Base-by-base conservation (phyloP, 2,797 vertebrate species). In the Diplodus sargus region DNA sequence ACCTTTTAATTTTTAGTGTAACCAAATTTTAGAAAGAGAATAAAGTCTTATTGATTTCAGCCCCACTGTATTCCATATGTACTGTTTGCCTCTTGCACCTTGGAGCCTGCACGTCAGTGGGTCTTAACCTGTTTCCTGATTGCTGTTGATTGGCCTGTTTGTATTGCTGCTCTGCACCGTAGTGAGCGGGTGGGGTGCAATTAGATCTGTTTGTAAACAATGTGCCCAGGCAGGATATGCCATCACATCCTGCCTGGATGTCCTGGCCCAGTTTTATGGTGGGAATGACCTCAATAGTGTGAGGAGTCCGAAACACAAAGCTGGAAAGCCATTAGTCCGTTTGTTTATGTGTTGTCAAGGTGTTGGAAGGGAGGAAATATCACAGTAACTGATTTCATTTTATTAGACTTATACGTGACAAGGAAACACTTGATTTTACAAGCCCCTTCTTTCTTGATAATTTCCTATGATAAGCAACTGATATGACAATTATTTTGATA, bases 151-250 rank as follows among this genome's bases (percentile, higher is more conserved):
- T 84, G 87, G 68, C 49, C 65, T 83, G 76, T 78, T 87, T 85
- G 67, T 72, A 62, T 72, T 86, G 53, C 48, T 49, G 71, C 64
- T 59, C 63, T 52, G 69, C 79, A 68, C 39, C 59, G 28, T 60
- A 12, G 66, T 76, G 73, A 71, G 65, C 53, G 73, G 84, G 73
- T 17, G 22, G 53, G 59, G 49, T 76, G 78, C 84, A 92, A 80
- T 92, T 85, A 89, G 59, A 74, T 62, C 61, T 84, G 81, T 91
- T 92, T 81, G 90, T 94, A 92, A 93, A 92, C 89, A 90, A 81
- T 83, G 74, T 86, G 78, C 90, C 86, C 74, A 65, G 58, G 74
- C 87, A 92, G 93, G 93, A 93, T 79, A 89, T 91, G 85, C 75
- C 86, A 87, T 90, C 86, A 89, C 77, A 88, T 95, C 93, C 92